These are phyloP conservation scores for Ochlodes sylvanus DNA, from an alignment of 2,888 invertebrate genomes.

Conservation along the genomic window DNA sequence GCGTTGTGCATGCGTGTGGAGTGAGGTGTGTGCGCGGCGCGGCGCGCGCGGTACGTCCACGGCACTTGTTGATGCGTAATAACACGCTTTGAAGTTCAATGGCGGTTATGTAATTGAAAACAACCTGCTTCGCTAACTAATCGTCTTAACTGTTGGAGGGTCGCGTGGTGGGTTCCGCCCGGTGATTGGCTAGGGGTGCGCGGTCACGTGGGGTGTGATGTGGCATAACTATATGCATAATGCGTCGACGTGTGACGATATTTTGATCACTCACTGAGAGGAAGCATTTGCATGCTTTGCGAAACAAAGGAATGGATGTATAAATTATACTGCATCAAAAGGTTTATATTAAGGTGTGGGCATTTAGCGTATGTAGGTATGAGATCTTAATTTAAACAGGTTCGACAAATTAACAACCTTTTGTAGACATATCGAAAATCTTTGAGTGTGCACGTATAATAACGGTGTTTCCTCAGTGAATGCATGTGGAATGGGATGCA, in stretches of 20 bases:
- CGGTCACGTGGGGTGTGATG: constrained; percentile 24
- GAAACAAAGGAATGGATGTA: not conserved
- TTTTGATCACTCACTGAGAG: constrained; percentile 12
- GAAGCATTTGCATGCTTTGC: constrained; percentile 5
- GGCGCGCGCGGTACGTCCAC: constrained; percentile 14
- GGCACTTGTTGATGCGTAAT: constrained; percentile 60
- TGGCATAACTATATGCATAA: not conserved
- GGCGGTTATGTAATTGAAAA: constrained; percentile 67
- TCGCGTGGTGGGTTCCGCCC: not conserved
- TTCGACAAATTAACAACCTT: too few relatives aligned
- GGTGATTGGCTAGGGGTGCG: constrained; percentile 6
- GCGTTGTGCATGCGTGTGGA: constrained; percentile 48
- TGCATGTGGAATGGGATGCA: too few relatives aligned
- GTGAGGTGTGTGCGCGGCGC: constrained; percentile 16
- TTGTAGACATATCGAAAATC: too few relatives aligned
- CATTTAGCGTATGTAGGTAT: too few relatives aligned
- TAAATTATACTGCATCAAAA: too few relatives aligned
- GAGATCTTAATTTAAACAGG: too few relatives aligned
- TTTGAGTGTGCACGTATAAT: too few relatives aligned
- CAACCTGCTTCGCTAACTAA: not conserved
- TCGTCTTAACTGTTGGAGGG: constrained; percentile 44
- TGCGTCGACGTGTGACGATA: constrained; percentile 19
- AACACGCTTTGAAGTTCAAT: constrained; percentile 64
- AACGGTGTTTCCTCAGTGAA: too few relatives aligned
- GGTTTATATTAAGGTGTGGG: too few relatives aligned